Evolutionary conservation across 1,140 invertebrate species (phyloP).

Genomic region (Drosophila bifasciata): DNA sequence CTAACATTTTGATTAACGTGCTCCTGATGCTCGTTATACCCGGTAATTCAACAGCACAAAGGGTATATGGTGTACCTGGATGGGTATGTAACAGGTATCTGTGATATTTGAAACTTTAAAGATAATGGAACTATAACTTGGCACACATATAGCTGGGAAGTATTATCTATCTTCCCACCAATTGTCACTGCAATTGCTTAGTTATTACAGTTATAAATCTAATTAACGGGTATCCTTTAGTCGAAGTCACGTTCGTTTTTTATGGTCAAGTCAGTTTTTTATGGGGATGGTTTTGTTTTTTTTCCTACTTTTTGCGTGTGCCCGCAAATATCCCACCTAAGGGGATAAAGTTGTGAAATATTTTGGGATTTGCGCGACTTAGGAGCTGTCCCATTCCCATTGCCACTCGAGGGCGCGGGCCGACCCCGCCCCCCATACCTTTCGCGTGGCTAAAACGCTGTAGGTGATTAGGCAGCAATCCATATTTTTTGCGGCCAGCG

Average conservation of each 20-base stretch:
- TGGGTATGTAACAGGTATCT: too few relatives aligned
- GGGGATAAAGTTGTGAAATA: slow-evolving; percentile 82
- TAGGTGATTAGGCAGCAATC: slow-evolving; percentile 78
- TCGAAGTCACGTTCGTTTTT: slow-evolving; percentile 9
- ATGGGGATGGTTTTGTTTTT: slow-evolving; percentile 20
- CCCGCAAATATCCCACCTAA: slow-evolving; percentile 75
- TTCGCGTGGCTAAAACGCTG: slow-evolving; percentile 11
- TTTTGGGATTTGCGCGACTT: slow-evolving; percentile 81
- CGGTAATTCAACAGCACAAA: too few relatives aligned
- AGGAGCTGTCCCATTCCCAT: slow-evolving; percentile 34
- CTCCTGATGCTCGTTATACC: slow-evolving; percentile 49
- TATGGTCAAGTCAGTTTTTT: slow-evolving; percentile 19
- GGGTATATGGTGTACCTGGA: too few relatives aligned
- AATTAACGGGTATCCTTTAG: too few relatives aligned
- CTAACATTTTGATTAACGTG: slow-evolving; percentile 80
- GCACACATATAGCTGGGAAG: too few relatives aligned
- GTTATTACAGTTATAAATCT: too few relatives aligned
- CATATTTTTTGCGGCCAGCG: slow-evolving; percentile 66
- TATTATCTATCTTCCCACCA: too few relatives aligned
- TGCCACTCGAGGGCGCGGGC: too few relatives aligned
- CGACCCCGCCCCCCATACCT: slow-evolving; percentile 3
- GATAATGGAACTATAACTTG: too few relatives aligned
- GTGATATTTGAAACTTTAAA: too few relatives aligned
- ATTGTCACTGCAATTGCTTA: too few relatives aligned
- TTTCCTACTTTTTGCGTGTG: slow-evolving; percentile 34